phyloP scores from a whole-genome alignment of 2,888 invertebrate genomes.

The Chydorus sphaericus region DNA sequence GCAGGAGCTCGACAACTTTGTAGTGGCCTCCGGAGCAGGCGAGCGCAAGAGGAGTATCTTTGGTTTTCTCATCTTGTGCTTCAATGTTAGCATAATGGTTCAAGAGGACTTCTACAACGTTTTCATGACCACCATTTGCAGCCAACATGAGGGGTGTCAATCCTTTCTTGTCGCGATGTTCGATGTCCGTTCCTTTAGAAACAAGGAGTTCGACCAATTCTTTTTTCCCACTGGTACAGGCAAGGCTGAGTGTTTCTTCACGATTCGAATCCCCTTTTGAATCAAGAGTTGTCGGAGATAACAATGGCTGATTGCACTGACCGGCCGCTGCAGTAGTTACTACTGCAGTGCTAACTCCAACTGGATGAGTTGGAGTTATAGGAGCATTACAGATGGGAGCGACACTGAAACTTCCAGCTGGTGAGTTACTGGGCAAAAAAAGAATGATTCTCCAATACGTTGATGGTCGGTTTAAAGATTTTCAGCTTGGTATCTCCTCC shows the following conservation, averaged over 20 bases:
- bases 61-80: slow-evolving; percentile 96
- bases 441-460: no score
- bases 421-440: no score
- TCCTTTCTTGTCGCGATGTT: slow-evolving; percentile 97
- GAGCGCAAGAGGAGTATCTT: slow-evolving; percentile 94
- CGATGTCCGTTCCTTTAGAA: slow-evolving; percentile 76
- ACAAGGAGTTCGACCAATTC: slow-evolving; percentile 91
- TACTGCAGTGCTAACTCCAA: slow-evolving; percentile 21
- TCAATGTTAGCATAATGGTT: slow-evolving; percentile 94
- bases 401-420: no score
- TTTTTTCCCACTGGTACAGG: slow-evolving; percentile 93
- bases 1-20: slow-evolving; percentile 83
- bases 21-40: slow-evolving; percentile 95
- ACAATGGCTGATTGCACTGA: slow-evolving; percentile 19
- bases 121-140: slow-evolving; percentile 87
- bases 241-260: slow-evolving; percentile 93
- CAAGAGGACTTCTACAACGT: slow-evolving; percentile 80
- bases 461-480: no score
- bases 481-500: no score
- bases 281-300: slow-evolving; percentile 62
- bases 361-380: no score
- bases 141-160: slow-evolving; percentile 95
- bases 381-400: no score
- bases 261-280: slow-evolving; percentile 97
- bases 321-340: slow-evolving; percentile 16